phyloP scores from a whole-genome alignment of 2,113 vertebrate species.

The Hippolais icterina region DNA sequence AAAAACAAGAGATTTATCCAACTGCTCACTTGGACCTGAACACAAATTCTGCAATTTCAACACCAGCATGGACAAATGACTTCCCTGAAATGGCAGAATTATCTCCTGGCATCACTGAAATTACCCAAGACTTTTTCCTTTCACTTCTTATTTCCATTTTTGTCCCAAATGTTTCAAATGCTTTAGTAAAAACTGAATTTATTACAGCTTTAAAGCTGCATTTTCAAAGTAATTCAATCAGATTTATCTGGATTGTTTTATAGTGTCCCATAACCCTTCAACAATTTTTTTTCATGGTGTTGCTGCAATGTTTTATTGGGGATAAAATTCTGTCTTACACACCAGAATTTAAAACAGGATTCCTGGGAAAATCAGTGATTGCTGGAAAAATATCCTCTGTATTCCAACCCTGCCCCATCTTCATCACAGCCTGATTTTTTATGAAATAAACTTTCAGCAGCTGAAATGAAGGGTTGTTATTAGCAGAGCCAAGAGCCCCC shows the following conservation, averaged over 20 bases:
- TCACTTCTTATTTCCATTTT: not conserved
- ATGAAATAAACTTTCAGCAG: constrained; percentile 77
- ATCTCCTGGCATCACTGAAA: not conserved
- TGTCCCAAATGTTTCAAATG: not conserved
- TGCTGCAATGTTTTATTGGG: not conserved
- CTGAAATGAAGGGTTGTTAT: constrained; percentile 74
- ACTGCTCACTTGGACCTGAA: not conserved
- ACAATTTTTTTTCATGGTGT: not conserved
- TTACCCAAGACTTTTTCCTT: not conserved
- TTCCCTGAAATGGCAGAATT: not conserved
- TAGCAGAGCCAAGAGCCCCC: constrained; percentile 74
- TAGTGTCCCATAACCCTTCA: not conserved
- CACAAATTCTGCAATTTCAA: not conserved
- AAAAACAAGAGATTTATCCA: not conserved
- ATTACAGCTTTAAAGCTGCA: not conserved
- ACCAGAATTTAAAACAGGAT: not conserved
- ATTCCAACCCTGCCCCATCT: not conserved
- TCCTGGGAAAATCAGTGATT: not conserved
- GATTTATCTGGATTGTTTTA: not conserved
- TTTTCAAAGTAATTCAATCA: not conserved
- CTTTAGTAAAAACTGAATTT: not conserved
- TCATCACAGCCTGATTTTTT: constrained; percentile 61
- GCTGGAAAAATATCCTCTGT: not conserved
- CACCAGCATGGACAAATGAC: not conserved
- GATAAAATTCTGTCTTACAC: not conserved